Evolutionary conservation across 2,113 vertebrate species (phyloP), one percentile per base, ranked within the genome.

Genomic region (Tympanuchus pallidicinctus): DNA sequence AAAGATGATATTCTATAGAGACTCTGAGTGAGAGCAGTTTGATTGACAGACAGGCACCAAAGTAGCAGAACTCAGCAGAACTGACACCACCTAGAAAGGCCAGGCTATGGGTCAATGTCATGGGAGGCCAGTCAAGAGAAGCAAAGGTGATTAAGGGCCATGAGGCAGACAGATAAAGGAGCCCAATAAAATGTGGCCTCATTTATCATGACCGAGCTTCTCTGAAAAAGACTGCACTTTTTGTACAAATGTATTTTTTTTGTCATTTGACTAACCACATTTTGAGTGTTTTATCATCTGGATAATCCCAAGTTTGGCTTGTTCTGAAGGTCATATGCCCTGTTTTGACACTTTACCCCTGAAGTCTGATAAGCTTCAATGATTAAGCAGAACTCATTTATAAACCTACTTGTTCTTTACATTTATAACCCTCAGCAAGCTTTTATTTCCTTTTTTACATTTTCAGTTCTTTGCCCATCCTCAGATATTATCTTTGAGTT

Each of bases 31-130:
- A 63, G 3, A 52, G 61, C 11, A 21, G 7, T 57, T 30, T 20
- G 50, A 66, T 8, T 0, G 1, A 16, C 57, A 0, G 3, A 50
- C 21, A 17, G 42, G 6, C 15, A 45, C 47, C 0, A 8, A 54
- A 69, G 16, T 30, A 66, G 19, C 36, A 59, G 50, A 56, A 3
- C 2, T 0, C 27, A 66, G 19, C 36, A 59, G 50, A 56, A 3
- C 2, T 0, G 1, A 38, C 38, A 36, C 28, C 30, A 77, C 36
- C 18, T 38, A 65, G 70, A 63, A 83, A 66, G 27, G 28, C 15
- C 30, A 70, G 22, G 11, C 27, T 61, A 3, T 57, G 57, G 38
- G 27, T 43, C 28, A 70, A 10, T 11, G 24, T 57, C 13, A 42
- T 9, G 14, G 4, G 30, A 24, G 6, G 2, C 2, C 40, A 42